A percentile compares a stretch with the other conserved stretches of the same genome.
Evolutionary conservation across 2,888 invertebrate species (phyloP).

Genomic region (Eledona agricola): DNA sequence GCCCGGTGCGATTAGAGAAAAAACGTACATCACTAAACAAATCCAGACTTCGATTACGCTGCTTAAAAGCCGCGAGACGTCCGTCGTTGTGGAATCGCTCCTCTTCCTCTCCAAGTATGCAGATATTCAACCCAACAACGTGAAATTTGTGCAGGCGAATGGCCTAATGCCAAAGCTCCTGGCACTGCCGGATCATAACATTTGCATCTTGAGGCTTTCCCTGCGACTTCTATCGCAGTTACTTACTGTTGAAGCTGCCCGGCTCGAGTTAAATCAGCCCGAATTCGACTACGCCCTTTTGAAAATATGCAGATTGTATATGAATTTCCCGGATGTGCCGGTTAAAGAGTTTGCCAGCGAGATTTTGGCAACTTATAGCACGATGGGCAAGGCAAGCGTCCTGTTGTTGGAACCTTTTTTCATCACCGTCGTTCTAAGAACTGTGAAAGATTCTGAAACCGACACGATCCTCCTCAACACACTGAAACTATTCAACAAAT

Average conservation of each 20-base stretch:
- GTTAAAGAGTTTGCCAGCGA: conserved; percentile 48
- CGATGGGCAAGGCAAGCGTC: conserved; percentile 42
- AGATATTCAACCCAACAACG: conserved; percentile 48
- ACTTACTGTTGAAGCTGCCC: conserved; percentile 43
- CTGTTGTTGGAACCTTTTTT: conserved; percentile 47
- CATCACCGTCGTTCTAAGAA: conserved; percentile 47
- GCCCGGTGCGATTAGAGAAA: conserved; percentile 48
- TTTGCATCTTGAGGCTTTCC: conserved; percentile 49
- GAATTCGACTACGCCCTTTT: conserved; percentile 47
- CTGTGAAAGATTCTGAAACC: conserved; percentile 45
- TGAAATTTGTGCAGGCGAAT: conserved; percentile 45
- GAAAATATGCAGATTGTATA: conserved; percentile 48
- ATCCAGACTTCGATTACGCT: conserved; percentile 53
- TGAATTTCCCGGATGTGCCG: conserved; percentile 44
- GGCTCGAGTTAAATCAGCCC: conserved; percentile 51
- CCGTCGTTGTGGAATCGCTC: conserved; percentile 51
- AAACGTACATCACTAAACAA: conserved; percentile 49
- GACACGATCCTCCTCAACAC: conserved; percentile 42
- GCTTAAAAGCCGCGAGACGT: conserved; percentile 49
- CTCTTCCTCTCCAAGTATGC: conserved; percentile 53
- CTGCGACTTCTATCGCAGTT: conserved; percentile 49
- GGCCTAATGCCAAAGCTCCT: conserved; percentile 49
- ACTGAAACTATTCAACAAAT: conserved; percentile 45
- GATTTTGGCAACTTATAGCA: conserved; percentile 47
- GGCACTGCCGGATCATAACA: conserved; percentile 46